Evolutionary conservation across 1,140 invertebrate genomes (phyloP).

Genomic region (Bactericera cockerelli): DNA sequence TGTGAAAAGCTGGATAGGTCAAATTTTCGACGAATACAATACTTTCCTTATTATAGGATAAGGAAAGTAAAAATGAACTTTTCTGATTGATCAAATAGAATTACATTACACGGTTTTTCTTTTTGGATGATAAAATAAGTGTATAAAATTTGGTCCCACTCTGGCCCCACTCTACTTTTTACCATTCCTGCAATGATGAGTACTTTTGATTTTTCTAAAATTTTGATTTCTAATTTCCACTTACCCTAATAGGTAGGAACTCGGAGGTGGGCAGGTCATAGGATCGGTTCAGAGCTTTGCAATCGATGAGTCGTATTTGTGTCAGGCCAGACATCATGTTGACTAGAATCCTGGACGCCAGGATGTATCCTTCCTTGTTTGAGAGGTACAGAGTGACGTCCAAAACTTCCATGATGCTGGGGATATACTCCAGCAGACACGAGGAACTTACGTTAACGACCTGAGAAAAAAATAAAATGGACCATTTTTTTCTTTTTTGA

Average conservation of each 20-base stretch:
- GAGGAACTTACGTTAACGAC: conserved; percentile 11
- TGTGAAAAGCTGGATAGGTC: too few relatives aligned
- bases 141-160: too few relatives aligned
- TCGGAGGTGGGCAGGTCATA: conserved; percentile 46
- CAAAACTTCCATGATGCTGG: conserved; percentile 40
- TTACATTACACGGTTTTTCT: too few relatives aligned
- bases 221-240: conserved; percentile 11
- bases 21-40: too few relatives aligned
- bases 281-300: conserved; percentile 32
- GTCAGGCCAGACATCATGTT: conserved; percentile 39
- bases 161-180: too few relatives aligned
- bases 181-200: too few relatives aligned
- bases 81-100: too few relatives aligned
- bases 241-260: conserved; percentile 53
- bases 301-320: conserved; percentile 44
- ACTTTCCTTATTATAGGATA: too few relatives aligned
- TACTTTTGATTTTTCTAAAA: too few relatives aligned
- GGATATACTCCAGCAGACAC: conserved; percentile 41
- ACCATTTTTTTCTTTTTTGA: too few relatives aligned
- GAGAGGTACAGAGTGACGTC: conserved; percentile 44
- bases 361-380: conserved; percentile 39
- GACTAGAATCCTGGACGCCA: conserved; percentile 35
- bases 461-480: conserved; percentile 8
- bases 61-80: too few relatives aligned
- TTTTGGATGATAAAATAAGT: too few relatives aligned